Percentiles rank a stretch among this genome's conserved stretches.
These are phyloP conservation scores for Simalia tracyae DNA, from an alignment of 2,797 vertebrate genomes.

Conservation along the genomic window DNA sequence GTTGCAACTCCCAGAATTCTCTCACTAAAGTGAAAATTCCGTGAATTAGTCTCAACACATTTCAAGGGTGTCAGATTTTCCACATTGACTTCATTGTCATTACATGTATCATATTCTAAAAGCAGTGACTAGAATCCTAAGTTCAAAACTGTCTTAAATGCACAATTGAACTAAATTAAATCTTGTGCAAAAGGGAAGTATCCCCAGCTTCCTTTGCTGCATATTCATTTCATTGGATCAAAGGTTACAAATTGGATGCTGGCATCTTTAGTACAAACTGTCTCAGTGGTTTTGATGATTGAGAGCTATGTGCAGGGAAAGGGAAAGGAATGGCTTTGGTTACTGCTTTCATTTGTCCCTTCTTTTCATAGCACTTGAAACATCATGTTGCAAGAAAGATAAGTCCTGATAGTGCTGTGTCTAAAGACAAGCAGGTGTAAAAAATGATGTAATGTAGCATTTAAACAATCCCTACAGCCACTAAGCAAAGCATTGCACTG, in stretches of 20 bases:
- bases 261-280: not conserved
- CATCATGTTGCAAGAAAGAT: slow-evolving; percentile 2
- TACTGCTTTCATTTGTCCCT: slow-evolving; percentile 24
- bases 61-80: not conserved
- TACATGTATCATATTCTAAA: not conserved
- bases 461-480: slow-evolving; percentile 40
- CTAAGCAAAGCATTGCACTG: slow-evolving; percentile 25
- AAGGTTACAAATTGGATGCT: slow-evolving; percentile 44
- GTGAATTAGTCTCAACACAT: not conserved
- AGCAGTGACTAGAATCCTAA: not conserved
- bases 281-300: slow-evolving; percentile 22
- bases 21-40: not conserved
- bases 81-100: not conserved
- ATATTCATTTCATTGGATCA: slow-evolving; percentile 41
- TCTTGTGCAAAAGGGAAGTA: slow-evolving; percentile 1
- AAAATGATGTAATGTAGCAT: slow-evolving; percentile 30
- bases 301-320: not conserved
- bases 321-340: slow-evolving; percentile 10
- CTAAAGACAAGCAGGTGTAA: slow-evolving; percentile 43
- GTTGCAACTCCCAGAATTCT: not conserved
- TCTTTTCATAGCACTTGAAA: slow-evolving; percentile 24
- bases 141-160: slow-evolving; percentile 46
- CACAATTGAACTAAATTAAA: slow-evolving; percentile 26
- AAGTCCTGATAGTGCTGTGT: slow-evolving; percentile 13
- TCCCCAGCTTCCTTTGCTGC: not conserved